phyloP scores from a whole-genome alignment of 2,797 vertebrate species.

The Macropus fuliginosus region DNA sequence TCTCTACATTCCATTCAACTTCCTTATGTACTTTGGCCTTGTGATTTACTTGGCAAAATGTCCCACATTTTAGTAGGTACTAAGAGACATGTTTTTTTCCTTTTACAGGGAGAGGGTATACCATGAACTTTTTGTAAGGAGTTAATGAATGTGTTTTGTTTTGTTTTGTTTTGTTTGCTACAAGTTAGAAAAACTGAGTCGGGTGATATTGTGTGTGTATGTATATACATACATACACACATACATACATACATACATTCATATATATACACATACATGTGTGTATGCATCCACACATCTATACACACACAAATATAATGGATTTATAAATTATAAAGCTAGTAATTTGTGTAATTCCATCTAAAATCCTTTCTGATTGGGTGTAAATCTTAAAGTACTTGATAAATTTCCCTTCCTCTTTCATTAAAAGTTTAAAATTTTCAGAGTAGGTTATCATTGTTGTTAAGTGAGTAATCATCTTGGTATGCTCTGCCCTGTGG shows the following conservation, averaged over 20 bases:
- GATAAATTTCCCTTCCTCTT: neutral
- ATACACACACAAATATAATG: neutral
- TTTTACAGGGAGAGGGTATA: neutral
- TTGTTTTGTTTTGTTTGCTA: neutral
- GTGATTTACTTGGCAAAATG: neutral
- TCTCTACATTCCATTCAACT: neutral
- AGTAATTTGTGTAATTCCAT: neutral
- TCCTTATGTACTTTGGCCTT: neutral
- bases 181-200: neutral
- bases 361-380: neutral
- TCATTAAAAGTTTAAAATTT: neutral
- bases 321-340: neutral
- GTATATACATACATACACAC: neutral
- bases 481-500: neutral
- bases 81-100: neutral
- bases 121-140: neutral
- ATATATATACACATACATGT: neutral
- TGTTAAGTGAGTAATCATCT: neutral
- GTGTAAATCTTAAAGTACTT: neutral
- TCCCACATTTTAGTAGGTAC: neutral
- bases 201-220: neutral
- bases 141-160: neutral
- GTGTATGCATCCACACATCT: fast-evolving
- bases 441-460: neutral
- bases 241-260: too few relatives aligned